Conservation (phyloP, 92 coral and sea anemone genomes). For the Parazoanthus darwini region DNA sequence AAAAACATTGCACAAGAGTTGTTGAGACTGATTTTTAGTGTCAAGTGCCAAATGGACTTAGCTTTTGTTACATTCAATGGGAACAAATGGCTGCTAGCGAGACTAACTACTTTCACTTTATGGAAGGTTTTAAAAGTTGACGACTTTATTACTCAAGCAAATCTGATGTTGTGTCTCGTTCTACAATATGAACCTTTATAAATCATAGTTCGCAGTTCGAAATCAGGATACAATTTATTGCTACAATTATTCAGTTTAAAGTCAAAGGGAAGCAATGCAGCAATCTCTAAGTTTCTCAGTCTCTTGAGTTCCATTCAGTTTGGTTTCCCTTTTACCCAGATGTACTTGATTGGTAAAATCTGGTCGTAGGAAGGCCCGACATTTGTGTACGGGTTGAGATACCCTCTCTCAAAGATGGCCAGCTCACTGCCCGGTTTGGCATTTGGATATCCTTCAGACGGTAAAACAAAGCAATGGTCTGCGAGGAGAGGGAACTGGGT, state of each 20-base stretch:
- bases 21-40: too few species aligned
- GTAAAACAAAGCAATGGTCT: conserved; percentile 8
- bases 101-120: background rate
- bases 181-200: too few species aligned
- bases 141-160: background rate
- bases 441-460: background rate
- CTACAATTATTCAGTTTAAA: background rate
- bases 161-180: too few species aligned
- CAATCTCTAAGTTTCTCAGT: too few species aligned
- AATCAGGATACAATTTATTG: background rate
- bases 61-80: background rate
- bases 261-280: background rate
- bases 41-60: background rate
- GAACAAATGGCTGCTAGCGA: background rate
- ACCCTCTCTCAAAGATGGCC: conserved; percentile 2
- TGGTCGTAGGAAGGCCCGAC: conserved; percentile 8
- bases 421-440: background rate
- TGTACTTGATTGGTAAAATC: background rate
- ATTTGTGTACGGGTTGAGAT: background rate
- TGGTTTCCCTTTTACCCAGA: conserved; percentile 1
- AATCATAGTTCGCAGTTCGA: too few species aligned
- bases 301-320: background rate
- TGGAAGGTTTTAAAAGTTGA: background rate
- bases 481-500: background rate
- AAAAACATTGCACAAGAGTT: too few species aligned